Conservation (phyloP, 2,888 invertebrate genomes). For the Drosophila subquinaria region DNA sequence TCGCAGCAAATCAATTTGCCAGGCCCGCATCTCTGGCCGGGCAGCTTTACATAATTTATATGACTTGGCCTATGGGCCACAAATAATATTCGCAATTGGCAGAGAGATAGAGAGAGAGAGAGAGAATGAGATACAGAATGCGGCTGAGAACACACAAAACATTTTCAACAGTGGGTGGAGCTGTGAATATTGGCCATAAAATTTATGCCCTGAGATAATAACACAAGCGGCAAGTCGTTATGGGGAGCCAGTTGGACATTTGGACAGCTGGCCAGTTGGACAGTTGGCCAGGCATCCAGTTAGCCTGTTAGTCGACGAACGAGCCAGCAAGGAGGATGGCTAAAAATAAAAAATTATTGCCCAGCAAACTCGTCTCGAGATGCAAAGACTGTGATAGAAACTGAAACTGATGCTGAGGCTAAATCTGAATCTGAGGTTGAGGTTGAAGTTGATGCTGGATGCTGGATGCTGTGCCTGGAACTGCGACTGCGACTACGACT, state of each 20-base stretch:
- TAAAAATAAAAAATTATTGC: slow-evolving; percentile 80
- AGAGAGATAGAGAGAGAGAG: slow-evolving; percentile 21
- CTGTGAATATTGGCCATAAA: slow-evolving; percentile 82
- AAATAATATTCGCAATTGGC: slow-evolving; percentile 74
- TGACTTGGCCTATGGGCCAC: slow-evolving; percentile 65
- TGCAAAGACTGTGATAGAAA: slow-evolving; percentile 67
- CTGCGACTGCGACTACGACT: slow-evolving; percentile 8
- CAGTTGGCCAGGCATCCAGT: slow-evolving; percentile 17
- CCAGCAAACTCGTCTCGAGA: slow-evolving; percentile 72
- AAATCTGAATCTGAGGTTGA: slow-evolving; percentile 31
- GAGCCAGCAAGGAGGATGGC: slow-evolving; percentile 34
- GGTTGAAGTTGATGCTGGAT: slow-evolving; percentile 52
- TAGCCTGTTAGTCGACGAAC: slow-evolving; percentile 26
- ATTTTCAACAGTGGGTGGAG: slow-evolving; percentile 83
- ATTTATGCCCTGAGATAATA: slow-evolving; percentile 81
- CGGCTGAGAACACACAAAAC: slow-evolving; percentile 56
- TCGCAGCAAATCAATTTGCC: slow-evolving; percentile 57
- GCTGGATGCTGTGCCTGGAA: slow-evolving; percentile 19
- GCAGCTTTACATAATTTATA: slow-evolving; percentile 56
- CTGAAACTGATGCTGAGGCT: slow-evolving; percentile 42
- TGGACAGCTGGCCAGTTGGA: slow-evolving; percentile 23
- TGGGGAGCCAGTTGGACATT: slow-evolving; percentile 40
- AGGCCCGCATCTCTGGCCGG: slow-evolving; percentile 22
- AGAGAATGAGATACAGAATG: slow-evolving; percentile 5
- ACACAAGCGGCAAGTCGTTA: slow-evolving; percentile 81